phyloP scores from a whole-genome alignment of 2,797 vertebrate genomes.

The Chiroxiphia lanceolata region DNA sequence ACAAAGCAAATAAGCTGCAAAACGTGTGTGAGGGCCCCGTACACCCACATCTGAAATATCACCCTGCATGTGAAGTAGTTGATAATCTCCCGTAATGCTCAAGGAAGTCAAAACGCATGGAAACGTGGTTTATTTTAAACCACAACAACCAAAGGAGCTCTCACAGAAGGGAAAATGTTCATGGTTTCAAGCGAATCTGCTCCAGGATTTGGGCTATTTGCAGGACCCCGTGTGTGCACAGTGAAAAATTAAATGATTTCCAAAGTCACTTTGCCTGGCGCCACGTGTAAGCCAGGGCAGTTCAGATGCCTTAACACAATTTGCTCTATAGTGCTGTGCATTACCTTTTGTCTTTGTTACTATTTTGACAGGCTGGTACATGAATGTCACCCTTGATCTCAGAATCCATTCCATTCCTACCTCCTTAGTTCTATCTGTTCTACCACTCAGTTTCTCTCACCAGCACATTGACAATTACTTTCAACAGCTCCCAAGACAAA shows the following conservation, averaged over 20 bases:
- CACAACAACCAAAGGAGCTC: neutral
- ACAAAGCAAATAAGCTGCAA: constrained; percentile 22
- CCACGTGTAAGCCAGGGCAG: neutral
- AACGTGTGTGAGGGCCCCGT: neutral
- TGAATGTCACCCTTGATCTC: neutral
- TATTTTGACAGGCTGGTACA: neutral
- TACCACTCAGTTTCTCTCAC: neutral
- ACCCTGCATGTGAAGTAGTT: neutral
- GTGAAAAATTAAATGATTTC: neutral
- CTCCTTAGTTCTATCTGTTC: neutral
- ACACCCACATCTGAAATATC: constrained; percentile 38
- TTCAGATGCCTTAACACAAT: neutral
- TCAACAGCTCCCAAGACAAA: neutral
- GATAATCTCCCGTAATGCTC: neutral
- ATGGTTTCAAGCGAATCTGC: neutral
- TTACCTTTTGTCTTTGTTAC: neutral
- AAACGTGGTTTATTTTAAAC: constrained; percentile 32
- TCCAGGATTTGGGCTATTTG: neutral
- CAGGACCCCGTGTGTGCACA: neutral
- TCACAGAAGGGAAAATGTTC: neutral
- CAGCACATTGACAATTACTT: neutral
- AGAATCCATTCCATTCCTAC: neutral
- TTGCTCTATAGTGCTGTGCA: neutral
- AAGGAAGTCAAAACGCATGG: constrained; percentile 5
- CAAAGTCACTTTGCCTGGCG: neutral